A percentile compares a stretch with the other conserved stretches of the same genome.
Evolutionary conservation across 2,888 invertebrate genomes (phyloP).

Genomic region (Drosophila affinis): DNA sequence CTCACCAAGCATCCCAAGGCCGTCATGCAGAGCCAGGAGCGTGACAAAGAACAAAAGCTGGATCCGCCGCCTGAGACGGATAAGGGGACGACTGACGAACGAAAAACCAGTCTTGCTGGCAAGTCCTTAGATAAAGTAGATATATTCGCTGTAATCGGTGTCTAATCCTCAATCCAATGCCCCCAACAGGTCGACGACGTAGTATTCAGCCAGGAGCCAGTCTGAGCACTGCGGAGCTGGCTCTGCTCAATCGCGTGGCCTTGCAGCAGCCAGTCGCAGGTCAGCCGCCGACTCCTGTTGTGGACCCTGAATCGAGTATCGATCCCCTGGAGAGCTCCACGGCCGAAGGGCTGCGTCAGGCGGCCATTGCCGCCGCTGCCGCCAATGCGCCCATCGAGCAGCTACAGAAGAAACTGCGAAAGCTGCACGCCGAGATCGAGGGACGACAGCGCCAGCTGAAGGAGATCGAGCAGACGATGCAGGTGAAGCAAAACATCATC

Average conservation of each 20-base stretch:
- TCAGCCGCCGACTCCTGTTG: neutral
- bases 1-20: conserved; percentile 84
- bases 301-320: conserved; percentile 39
- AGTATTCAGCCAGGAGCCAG: conserved; percentile 87
- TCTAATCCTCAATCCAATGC: neutral
- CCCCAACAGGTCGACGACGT: conserved; percentile 83
- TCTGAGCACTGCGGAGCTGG: conserved; percentile 86
- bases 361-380: conserved; percentile 45
- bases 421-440: conserved; percentile 85
- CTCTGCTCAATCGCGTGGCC: conserved; percentile 86
- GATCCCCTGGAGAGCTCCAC: conserved; percentile 80
- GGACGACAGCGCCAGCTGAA: conserved; percentile 88
- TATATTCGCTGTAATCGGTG: neutral
- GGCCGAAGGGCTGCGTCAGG: conserved; percentile 69
- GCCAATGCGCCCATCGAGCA: conserved; percentile 77
- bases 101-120: conserved; percentile 69
- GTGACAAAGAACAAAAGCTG: conserved; percentile 62
- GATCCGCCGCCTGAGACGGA: neutral
- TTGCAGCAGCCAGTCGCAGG: conserved; percentile 54
- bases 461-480: conserved; percentile 88
- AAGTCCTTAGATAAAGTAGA: conserved; percentile 8
- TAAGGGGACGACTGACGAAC: conserved; percentile 58
- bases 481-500: conserved; percentile 90
- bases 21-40: conserved; percentile 83
- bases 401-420: conserved; percentile 82